Percentiles rank a stretch among this genome's conserved stretches.
Conservation (phyloP, 2,888 invertebrate genomes). For the Urechis unicinctus region DNA sequence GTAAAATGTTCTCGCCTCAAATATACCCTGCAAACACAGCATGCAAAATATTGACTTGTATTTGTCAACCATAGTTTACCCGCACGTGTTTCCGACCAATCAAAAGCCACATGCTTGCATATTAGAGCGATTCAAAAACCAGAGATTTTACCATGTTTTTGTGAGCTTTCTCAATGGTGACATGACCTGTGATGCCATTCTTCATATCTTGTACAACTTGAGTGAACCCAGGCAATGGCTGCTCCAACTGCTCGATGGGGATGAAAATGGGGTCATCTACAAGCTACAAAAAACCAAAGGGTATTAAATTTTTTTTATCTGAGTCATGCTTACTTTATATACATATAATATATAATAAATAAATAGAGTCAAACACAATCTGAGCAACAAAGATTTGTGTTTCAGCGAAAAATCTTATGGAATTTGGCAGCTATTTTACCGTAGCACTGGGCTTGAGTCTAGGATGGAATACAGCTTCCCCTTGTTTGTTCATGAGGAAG, state of each 20-base stretch:
- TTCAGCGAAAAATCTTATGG: too few relatives aligned
- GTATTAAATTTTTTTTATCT: not conserved
- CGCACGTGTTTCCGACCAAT: too few relatives aligned
- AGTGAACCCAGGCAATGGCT: slow-evolving; percentile 43
- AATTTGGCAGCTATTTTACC: too few relatives aligned
- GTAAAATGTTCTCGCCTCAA: slow-evolving; percentile 40
- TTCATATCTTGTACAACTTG: slow-evolving; percentile 41
- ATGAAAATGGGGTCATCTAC: slow-evolving; percentile 51
- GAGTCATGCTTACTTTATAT: not conserved
- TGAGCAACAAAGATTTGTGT: not conserved
- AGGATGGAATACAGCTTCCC: slow-evolving; percentile 51
- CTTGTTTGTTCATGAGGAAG: slow-evolving; percentile 50
- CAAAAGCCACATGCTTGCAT: slow-evolving; percentile 23
- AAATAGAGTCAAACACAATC: not conserved
- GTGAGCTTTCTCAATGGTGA: slow-evolving; percentile 29
- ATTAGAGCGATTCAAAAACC: too few relatives aligned
- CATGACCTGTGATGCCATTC: slow-evolving; percentile 33
- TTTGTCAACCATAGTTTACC: too few relatives aligned
- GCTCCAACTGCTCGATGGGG: slow-evolving; percentile 47
- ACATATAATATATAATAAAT: not conserved
- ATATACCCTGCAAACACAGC: slow-evolving; percentile 12
- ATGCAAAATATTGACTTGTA: too few relatives aligned
- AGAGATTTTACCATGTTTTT: slow-evolving; percentile 25
- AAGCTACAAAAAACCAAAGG: slow-evolving; percentile 29
- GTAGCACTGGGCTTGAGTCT: slow-evolving; percentile 48